Base-by-base conservation (phyloP, 1,140 invertebrate genomes). In the Luehdorfia chinensis region DNA sequence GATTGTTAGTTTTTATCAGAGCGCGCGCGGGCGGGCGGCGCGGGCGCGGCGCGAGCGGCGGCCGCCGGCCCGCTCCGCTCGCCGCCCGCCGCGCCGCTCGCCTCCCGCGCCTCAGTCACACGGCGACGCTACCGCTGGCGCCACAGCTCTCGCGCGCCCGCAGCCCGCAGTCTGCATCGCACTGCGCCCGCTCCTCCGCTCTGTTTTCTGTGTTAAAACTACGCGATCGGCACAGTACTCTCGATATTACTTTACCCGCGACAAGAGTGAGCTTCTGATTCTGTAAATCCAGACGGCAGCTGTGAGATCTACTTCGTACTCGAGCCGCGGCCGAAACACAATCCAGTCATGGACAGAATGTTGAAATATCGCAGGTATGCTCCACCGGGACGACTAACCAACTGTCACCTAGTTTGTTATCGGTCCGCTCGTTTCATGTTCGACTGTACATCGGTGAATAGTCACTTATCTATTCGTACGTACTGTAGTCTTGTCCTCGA, bases 361-460 rank as follows among this genome's bases (percentile, higher is more conserved):
- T 59, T 66, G 49, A 80, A 80, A 72, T 72, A 62, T 57, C 71
- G 67, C 75, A 84, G 79, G 79, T 84, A 80, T 45, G 68, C 2
- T 5, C 11, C 9, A 36, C 33, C 18, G 15, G 1, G 9, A 36
- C n/a, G 6, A 12, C 18, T 36, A 9, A 18, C 9, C 15, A 13
- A 25, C n/a, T 7, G 7, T 3, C 11, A 21, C 21, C 18, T 23
- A 21, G 6, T 16, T 5, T 5, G 11, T 23, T 7, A 2, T 37
- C 7, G 33, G 9, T 36, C 9, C 4, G 8, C 1, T 11, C 8
- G 33, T 21, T 36, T 19, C 21, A 16, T 18, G 12, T 16, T 7
- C n/a, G n/a, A 15, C 39, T 1, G 14, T 19, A 7, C 1, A 4
- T 16, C n/a, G 15, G 25, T 14, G 19, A 12, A 6, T 43, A 46